Evolutionary conservation across 1,140 invertebrate species (phyloP).

Genomic region (Zaprionus gabonicus): DNA sequence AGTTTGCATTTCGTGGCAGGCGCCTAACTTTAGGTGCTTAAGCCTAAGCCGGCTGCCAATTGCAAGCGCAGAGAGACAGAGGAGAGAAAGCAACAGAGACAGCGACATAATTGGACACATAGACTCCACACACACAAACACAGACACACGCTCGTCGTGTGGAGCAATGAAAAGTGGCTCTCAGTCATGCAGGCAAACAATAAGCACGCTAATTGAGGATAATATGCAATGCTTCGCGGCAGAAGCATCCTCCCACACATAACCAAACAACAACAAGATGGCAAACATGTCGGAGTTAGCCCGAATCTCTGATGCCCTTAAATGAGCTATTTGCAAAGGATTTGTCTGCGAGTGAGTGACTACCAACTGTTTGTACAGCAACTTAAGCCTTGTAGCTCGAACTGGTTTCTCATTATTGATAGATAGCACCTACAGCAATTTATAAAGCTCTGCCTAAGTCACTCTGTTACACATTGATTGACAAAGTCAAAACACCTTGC

Average conservation of each 20-base stretch:
- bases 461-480: neutral
- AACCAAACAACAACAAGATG: constrained; percentile 30
- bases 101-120: constrained; percentile 37
- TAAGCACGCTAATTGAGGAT: constrained; percentile 79
- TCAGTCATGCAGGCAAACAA: constrained; percentile 57
- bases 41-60: constrained; percentile 67
- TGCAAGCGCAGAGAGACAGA: constrained; percentile 34
- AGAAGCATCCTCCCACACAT: constrained; percentile 17
- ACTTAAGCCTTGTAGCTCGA: too few species aligned
- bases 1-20: constrained; percentile 74
- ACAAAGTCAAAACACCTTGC: neutral
- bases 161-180: constrained; percentile 29
- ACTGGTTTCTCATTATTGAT: too few species aligned
- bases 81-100: neutral
- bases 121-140: neutral
- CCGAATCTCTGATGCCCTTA: constrained; percentile 19
- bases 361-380: too few species aligned
- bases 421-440: too few species aligned
- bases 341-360: too few species aligned
- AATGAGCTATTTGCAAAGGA: too few species aligned
- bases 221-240: constrained; percentile 48
- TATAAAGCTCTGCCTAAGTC: neutral
- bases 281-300: neutral
- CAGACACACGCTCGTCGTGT: constrained; percentile 3
- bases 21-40: constrained; percentile 75